Conservation (phyloP, 2,888 invertebrate species). For the Plagodis dolabraria region DNA sequence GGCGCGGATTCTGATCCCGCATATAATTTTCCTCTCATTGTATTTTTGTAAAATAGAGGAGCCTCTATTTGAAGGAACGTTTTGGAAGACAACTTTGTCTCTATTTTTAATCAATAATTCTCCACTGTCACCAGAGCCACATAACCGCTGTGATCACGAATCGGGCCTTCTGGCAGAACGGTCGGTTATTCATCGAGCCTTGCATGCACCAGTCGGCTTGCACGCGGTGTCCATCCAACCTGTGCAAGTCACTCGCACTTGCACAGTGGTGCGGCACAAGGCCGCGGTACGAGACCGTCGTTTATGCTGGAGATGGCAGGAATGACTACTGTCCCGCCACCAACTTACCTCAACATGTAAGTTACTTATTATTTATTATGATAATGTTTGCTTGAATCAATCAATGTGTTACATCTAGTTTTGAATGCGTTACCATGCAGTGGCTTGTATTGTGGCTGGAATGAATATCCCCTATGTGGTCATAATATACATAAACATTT, state of each 20-base stretch:
- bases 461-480: too few species aligned
- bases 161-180: slow-evolving; percentile 67
- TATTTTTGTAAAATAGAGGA: too few species aligned
- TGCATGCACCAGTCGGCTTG: slow-evolving; percentile 69
- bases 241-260: slow-evolving; percentile 74
- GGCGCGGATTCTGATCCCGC: too few species aligned
- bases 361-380: slow-evolving; percentile 33
- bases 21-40: too few species aligned
- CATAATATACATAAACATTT: too few species aligned
- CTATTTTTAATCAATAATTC: too few species aligned
- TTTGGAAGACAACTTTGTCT: too few species aligned
- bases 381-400: too few species aligned
- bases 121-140: slow-evolving; percentile 49
- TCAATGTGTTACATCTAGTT: too few species aligned
- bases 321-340: slow-evolving; percentile 74
- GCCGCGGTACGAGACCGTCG: slow-evolving; percentile 45
- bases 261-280: slow-evolving; percentile 56
- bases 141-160: slow-evolving; percentile 69
- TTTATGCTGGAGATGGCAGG: slow-evolving; percentile 71
- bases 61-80: too few species aligned
- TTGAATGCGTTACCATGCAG: too few species aligned
- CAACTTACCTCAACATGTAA: slow-evolving; percentile 60
- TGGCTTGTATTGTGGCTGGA: too few species aligned
- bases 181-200: slow-evolving; percentile 71
- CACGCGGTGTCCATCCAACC: slow-evolving; percentile 64